Base-by-base conservation (phyloP, 2,797 vertebrate species). In the Phoxinus dragarum region DNA sequence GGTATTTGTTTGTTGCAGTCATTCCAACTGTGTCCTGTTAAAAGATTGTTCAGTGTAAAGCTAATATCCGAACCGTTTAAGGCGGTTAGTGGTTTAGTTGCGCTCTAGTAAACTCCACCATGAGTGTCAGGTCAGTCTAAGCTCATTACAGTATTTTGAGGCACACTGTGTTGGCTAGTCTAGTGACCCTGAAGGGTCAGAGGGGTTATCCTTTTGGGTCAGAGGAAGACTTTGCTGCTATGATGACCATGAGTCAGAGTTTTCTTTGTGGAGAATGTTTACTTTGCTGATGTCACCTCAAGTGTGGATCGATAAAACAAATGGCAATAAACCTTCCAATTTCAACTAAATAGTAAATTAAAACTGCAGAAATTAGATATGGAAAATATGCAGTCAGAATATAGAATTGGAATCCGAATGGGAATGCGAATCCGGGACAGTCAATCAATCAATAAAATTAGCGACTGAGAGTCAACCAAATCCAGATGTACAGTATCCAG, bases 101-200 rank as follows among this genome's bases (percentile, higher is more conserved):
- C 59, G 42, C 82, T 86, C 66, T 85, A 86, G 88, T 90, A 87
- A 83, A 73, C 83, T 61, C 75, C 86, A 88, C 72, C 75, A 82
- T 73, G 69, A 86, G 54, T 84, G n/a, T 67, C 64, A 6, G 2
- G 21, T 36, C 68, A 73, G 87, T 88, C 71, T 88, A 90, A 92
- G 89, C 89, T 91, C 86, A 91, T 92, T 92, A 91, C 87, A 83
- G 81, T 80, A 79, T 61, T 85, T 86, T 72, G 49, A 73, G 56
- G 75, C 47, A 59, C 80, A 86, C 71, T 82, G 71, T 77, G 75
- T 71, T 83, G 52, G 66, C 88, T 75, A 54, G 82, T 83, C 1
- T 17, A 69, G 34, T 90, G 86, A 91, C 84, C 88, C 81, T 21
- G 47, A 44, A 67, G 74, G 91, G 88, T 89, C 84, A 86, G 16